A percentile compares a stretch with the other conserved stretches of the same genome.
These are phyloP conservation scores for Okamejei kenojei DNA, from an alignment of 2,797 vertebrate genomes.

Conservation along the genomic window DNA sequence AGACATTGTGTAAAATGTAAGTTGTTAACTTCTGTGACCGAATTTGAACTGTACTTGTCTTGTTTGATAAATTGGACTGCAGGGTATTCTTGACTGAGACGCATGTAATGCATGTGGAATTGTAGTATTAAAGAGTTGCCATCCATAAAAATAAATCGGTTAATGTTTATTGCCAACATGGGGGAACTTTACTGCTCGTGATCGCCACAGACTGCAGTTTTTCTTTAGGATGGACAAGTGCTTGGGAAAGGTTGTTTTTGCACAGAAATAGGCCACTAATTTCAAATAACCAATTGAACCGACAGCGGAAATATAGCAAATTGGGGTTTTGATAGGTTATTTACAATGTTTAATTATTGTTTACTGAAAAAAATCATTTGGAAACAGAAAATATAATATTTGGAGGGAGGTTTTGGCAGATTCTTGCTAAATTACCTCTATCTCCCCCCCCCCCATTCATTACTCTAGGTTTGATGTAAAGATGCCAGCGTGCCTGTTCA, in stretches of 20 bases:
- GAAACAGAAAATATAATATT: slow-evolving; percentile 2
- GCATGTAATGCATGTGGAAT: background rate
- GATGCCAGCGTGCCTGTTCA: background rate
- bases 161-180: slow-evolving; percentile 21
- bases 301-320: background rate
- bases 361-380: background rate
- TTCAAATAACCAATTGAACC: slow-evolving; percentile 5
- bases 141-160: background rate
- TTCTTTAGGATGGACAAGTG: background rate
- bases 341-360: slow-evolving; percentile 8
- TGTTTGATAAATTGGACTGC: background rate
- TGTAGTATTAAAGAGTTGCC: background rate
- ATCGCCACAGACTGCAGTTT: slow-evolving; percentile 1
- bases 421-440: background rate
- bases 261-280: slow-evolving; percentile 16
- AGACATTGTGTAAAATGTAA: background rate
- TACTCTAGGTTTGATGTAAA: background rate
- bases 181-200: background rate
- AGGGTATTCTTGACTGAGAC: slow-evolving; percentile 7
- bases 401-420: background rate
- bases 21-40: background rate
- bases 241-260: background rate
- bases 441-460: background rate
- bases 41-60: background rate
- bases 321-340: background rate